Percentiles rank a stretch among this genome's conserved stretches.
Evolutionary conservation across 2,888 invertebrate species (phyloP).

Genomic region (Amiota minor): DNA sequence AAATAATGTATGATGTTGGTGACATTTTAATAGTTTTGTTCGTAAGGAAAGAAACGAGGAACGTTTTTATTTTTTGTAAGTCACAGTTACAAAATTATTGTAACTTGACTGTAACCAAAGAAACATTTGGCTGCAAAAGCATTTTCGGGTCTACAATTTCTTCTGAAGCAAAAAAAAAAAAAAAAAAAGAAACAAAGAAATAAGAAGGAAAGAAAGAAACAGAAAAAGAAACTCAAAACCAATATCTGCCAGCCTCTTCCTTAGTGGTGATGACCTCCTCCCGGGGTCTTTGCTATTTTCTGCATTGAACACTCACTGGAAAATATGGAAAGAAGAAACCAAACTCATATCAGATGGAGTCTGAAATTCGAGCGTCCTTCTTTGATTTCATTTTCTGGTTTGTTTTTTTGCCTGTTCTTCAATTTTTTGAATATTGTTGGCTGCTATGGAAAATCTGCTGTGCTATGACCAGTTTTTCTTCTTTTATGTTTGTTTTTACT

Average conservation of each 20-base stretch:
- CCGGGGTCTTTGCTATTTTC: not conserved
- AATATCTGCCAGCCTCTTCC: not conserved
- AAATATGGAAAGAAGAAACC: too few relatives aligned
- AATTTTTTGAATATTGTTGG: not conserved
- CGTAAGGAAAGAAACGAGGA: not conserved
- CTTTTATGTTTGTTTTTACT: not conserved
- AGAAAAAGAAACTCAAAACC: not conserved
- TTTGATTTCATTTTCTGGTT: slow-evolving; percentile 4
- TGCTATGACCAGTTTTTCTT: slow-evolving; percentile 3
- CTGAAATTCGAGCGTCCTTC: not conserved
- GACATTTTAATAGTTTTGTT: slow-evolving; percentile 66
- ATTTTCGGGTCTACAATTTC: slow-evolving; percentile 2
- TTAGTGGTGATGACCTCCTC: not conserved
- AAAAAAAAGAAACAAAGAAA: not conserved
- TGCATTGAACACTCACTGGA: not conserved
- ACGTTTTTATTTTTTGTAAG: too few relatives aligned
- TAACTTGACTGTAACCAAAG: slow-evolving; percentile 4
- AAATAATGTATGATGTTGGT: slow-evolving; percentile 64
- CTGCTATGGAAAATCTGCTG: not conserved
- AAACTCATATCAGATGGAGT: not conserved
- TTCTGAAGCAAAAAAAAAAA: not conserved
- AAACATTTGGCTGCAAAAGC: slow-evolving; percentile 16
- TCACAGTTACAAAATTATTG: not conserved
- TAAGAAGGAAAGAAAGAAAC: not conserved
- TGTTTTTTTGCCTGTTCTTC: not conserved